These are phyloP conservation scores for Anorthoa munda DNA, from an alignment of 2,888 invertebrate species.

Conservation along the genomic window DNA sequence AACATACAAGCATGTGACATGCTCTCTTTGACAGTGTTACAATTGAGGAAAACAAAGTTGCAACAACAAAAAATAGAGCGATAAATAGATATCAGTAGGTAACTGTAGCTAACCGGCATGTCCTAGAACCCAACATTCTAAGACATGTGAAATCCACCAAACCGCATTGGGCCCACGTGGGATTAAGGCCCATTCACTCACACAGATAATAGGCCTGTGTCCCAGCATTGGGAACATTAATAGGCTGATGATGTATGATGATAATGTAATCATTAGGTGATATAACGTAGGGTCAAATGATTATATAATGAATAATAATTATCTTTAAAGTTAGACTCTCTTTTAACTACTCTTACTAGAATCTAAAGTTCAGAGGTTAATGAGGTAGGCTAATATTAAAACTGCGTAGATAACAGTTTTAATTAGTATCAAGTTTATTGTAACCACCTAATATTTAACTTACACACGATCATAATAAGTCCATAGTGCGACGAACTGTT, in stretches of 20 bases:
- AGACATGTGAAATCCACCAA: no score
- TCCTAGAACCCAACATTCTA: no score
- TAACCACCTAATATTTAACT: neutral
- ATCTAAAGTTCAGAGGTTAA: neutral
- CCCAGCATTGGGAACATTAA: no score
- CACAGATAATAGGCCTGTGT: no score
- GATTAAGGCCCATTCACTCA: no score
- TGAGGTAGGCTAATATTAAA: neutral
- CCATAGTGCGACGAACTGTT: neutral
- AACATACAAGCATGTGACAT: no score
- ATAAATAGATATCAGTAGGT: neutral
- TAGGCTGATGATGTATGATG: no score
- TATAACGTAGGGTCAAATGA: neutral
- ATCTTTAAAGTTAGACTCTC: neutral
- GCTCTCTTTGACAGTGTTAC: neutral
- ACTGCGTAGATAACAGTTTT: neutral
- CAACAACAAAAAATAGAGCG: no score
- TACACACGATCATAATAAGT: neutral
- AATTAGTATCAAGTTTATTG: neutral
- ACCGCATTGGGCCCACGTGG: no score
- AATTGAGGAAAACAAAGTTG: no score
- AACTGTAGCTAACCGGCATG: no score
- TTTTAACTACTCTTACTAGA: neutral
- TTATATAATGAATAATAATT: neutral
- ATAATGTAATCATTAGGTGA: no score